Evolutionary conservation across 2,113 vertebrate species (phyloP).

Genomic region (Tupaia chinensis): DNA sequence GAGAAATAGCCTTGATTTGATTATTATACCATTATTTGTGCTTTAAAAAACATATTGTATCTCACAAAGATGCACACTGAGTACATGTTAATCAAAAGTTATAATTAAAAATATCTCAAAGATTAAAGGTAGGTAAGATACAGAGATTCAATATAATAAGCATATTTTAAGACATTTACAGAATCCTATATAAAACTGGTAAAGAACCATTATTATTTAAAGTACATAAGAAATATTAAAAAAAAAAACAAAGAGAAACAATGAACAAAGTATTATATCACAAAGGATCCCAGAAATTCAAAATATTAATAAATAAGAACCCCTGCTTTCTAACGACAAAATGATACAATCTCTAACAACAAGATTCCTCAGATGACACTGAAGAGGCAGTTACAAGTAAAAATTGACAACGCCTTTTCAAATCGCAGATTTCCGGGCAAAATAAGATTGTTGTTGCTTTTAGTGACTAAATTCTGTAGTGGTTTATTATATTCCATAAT

Average conservation of each 20-base stretch:
- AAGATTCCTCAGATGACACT: not conserved
- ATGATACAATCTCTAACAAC: not conserved
- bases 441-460: not conserved
- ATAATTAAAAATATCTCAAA: no score
- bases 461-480: not conserved
- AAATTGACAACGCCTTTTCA: not conserved
- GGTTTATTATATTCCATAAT: not conserved
- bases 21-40: no score
- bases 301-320: not conserved
- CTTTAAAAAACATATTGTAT: no score
- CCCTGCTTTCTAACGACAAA: not conserved
- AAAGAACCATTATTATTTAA: not conserved
- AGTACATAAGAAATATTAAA: not conserved
- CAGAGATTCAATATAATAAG: not conserved
- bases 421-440: not conserved
- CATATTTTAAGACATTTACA: not conserved
- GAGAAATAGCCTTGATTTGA: not conserved
- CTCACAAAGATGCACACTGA: no score
- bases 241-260: not conserved
- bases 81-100: no score
- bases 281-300: not conserved
- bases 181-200: not conserved
- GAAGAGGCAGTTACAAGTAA: not conserved
- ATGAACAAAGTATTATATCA: not conserved
- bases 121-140: not conserved